A percentile compares a stretch with the other conserved stretches of the same genome.
These are phyloP conservation scores for Siniperca obscura DNA, from an alignment of 2,797 vertebrate species.

Conservation along the genomic window DNA sequence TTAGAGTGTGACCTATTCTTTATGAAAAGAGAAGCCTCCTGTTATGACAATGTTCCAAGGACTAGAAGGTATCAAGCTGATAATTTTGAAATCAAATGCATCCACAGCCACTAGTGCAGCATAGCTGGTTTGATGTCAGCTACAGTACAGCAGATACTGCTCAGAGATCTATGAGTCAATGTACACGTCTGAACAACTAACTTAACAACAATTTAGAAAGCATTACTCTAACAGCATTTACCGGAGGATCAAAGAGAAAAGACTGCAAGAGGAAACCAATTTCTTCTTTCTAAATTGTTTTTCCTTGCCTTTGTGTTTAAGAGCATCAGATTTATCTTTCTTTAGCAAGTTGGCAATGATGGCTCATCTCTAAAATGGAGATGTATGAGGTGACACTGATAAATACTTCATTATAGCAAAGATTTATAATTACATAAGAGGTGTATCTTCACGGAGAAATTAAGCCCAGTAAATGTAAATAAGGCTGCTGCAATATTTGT, in stretches of 20 bases:
- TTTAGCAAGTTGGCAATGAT: constrained; percentile 13
- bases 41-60: constrained; percentile 6
- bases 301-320: not conserved
- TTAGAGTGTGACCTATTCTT: constrained; percentile 23
- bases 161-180: constrained; percentile 5
- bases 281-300: constrained; percentile 2
- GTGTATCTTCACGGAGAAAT: not conserved
- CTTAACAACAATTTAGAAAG: constrained; percentile 23
- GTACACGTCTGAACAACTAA: constrained; percentile 24
- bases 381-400: not conserved
- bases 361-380: constrained; percentile 10
- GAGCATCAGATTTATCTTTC: constrained; percentile 9
- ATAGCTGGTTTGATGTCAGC: constrained; percentile 13
- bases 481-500: not conserved
- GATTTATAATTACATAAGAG: not conserved
- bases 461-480: not conserved
- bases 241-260: not conserved
- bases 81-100: constrained; percentile 20
- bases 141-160: constrained; percentile 11
- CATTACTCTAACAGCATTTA: not conserved
- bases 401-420: constrained; percentile 11
- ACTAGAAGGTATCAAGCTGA: constrained; percentile 7
- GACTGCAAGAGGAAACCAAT: constrained; percentile 9
- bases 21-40: constrained; percentile 11
- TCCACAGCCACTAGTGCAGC: constrained; percentile 12